Evolutionary conservation across 2,113 vertebrate species (phyloP), one percentile per base, ranked within the genome.

Genomic region (Protomyctophum bolini): DNA sequence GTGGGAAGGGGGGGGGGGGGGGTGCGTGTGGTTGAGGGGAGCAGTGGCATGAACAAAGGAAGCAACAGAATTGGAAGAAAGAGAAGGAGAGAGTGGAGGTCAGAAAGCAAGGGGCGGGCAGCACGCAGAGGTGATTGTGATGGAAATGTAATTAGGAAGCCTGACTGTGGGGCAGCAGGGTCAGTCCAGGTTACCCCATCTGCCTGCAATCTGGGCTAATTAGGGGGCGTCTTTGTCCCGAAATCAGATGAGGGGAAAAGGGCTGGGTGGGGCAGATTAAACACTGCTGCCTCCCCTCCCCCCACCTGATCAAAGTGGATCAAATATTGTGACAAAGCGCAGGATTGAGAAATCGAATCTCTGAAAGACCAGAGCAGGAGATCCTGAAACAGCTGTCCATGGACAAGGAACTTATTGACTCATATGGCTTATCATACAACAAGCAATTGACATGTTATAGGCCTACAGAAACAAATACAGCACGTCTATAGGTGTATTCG

Each of bases 131-230:
- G 82, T 89, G 91, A 93, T 95, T 96, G 93, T 95, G 90, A 94
- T 95, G 93, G 92, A 94, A 94, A 93, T 93, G 87, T 87, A 87
- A 93, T 94, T 91, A 91, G 83, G 83, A 81, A 79, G 83, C 81
- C 84, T 78, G 83, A 84, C 88, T 89, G 83, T 54, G 79, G 81
- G 74, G 85, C 85, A 84, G 14, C 4, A 68, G 86, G 89, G 92
- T 94, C 91, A 93, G 89, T 80, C 76, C 85, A 86, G 90, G 90
- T 90, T 92, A 91, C 79, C 92, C 93, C 93, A 94, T 94, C 93
- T 94, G 93, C 92, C 88, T 87, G 81, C 88, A 84, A 91, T 93
- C 86, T 78, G 78, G 87, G 85, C 86, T 93, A 94, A 94, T 94
- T 94, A 92, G 86, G 81, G 82, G 64, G 62, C 74, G 89, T 82